These are phyloP conservation scores for Chaunax sp. DNA, from an alignment of 2,797 vertebrate species.

Conservation along the genomic window DNA sequence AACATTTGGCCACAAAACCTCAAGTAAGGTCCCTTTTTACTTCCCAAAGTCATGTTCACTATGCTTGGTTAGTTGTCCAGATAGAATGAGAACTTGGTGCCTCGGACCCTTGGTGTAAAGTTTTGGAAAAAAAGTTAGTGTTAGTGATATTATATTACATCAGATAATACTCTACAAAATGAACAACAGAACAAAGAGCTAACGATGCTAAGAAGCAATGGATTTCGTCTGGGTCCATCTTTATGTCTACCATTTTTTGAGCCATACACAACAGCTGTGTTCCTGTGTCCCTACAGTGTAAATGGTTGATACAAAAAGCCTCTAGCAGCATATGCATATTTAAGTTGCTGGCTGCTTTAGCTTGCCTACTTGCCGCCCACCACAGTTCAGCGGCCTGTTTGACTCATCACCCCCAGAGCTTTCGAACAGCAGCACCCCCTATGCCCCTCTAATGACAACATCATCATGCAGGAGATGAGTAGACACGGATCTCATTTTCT, in stretches of 20 bases:
- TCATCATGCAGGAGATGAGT: constrained; percentile 58
- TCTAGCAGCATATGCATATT: constrained; percentile 41
- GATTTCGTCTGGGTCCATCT: no score
- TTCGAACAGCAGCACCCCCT: constrained; percentile 53
- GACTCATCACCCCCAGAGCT: constrained; percentile 66
- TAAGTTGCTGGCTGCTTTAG: constrained; percentile 47
- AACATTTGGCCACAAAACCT: constrained; percentile 1
- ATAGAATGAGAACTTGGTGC: no score
- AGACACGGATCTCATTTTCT: constrained; percentile 67
- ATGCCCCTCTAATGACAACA: constrained; percentile 69
- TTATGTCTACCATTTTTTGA: constrained; percentile 11
- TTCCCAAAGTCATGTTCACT: not conserved
- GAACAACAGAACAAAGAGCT: no score
- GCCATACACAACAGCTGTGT: constrained; percentile 8
- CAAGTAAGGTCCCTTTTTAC: not conserved
- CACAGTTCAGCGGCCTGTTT: constrained; percentile 72
- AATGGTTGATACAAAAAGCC: constrained; percentile 46
- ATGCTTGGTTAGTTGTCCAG: not conserved
- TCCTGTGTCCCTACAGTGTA: constrained; percentile 30
- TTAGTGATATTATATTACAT: not conserved
- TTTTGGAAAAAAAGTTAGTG: not conserved
- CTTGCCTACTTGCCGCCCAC: constrained; percentile 68
- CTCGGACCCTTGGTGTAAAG: not conserved
- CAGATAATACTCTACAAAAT: not conserved
- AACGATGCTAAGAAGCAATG: no score